Evolutionary conservation across 2,113 vertebrate genomes (phyloP).

Genomic region (Polypterus bichir): DNA sequence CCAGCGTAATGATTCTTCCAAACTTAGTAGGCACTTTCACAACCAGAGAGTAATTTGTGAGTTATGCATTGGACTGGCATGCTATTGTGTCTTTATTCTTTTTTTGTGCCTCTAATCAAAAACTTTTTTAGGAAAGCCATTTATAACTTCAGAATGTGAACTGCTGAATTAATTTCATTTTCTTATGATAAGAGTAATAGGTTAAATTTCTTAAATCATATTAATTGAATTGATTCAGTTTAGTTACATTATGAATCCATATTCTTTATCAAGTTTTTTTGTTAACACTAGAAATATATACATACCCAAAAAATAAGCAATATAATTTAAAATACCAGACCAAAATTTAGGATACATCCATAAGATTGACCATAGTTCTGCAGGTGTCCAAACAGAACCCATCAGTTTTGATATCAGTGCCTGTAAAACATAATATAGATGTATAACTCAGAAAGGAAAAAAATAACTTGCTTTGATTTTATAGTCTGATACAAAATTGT

Average conservation of each 20-base stretch:
- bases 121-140: conserved; percentile 19
- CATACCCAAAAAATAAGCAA: conserved; percentile 1
- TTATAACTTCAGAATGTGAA: not conserved
- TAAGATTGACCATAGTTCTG: conserved; percentile 70
- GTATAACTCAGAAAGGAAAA: not conserved
- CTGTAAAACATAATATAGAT: conserved; percentile 34
- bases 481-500: not conserved
- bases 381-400: conserved; percentile 71
- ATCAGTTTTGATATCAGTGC: conserved; percentile 68
- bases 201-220: not conserved
- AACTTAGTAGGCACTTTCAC: not conserved
- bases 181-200: not conserved
- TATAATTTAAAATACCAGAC: conserved; percentile 4
- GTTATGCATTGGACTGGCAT: conserved; percentile 30
- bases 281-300: not conserved
- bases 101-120: too few species aligned
- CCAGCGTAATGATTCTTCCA: not conserved
- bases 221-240: conserved; percentile 1
- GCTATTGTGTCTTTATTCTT: conserved; percentile 14
- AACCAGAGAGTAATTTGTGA: not conserved
- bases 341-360: conserved; percentile 74
- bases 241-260: not conserved
- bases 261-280: conserved; percentile 4
- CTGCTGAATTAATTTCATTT: not conserved
- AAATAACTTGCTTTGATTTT: not conserved